A percentile compares a stretch with the other conserved stretches of the same genome.
phyloP scores from a whole-genome alignment of 2,797 vertebrate genomes.

The Morus bassanus region DNA sequence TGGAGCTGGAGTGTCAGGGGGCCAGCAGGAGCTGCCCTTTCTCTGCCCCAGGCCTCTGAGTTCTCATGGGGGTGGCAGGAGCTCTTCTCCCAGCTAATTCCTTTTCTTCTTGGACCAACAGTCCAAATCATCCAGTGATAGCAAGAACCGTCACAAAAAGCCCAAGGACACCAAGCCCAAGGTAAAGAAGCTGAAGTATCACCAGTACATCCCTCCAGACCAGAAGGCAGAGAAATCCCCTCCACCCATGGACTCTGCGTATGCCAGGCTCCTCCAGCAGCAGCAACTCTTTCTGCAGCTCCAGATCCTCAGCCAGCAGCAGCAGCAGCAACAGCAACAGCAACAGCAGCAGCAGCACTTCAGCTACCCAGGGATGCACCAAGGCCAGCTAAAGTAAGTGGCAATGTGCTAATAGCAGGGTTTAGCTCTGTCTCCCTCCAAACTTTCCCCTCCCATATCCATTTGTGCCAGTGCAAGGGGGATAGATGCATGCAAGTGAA shows the following conservation, averaged over 20 bases:
- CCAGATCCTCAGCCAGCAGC: constrained; percentile 98
- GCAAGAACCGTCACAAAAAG: constrained; percentile 96
- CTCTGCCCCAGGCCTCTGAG: neutral
- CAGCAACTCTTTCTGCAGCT: constrained; percentile 98
- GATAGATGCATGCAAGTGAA: neutral
- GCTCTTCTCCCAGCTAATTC: neutral
- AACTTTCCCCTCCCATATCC: neutral
- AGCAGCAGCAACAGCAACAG: constrained; percentile 95
- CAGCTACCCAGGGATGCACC: constrained; percentile 85
- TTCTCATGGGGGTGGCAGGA: neutral
- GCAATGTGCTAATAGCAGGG: neutral
- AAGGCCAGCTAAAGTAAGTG: constrained; percentile 85
- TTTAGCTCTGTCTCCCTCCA: neutral
- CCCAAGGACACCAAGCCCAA: constrained; percentile 98
- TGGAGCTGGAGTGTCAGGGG: neutral
- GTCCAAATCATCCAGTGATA: constrained; percentile 87
- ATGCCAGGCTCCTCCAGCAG: constrained; percentile 94
- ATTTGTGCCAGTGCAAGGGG: neutral
- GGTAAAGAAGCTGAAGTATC: constrained; percentile 98
- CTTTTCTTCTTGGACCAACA: constrained; percentile 56
- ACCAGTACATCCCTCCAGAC: constrained; percentile 98
- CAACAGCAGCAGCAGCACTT: constrained; percentile 88
- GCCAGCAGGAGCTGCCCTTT: neutral
- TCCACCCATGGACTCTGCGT: constrained; percentile 98
- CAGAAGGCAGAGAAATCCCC: constrained; percentile 97